phyloP scores from a whole-genome alignment of 2,888 invertebrate species.

The Acanthoscelides obtectus region DNA sequence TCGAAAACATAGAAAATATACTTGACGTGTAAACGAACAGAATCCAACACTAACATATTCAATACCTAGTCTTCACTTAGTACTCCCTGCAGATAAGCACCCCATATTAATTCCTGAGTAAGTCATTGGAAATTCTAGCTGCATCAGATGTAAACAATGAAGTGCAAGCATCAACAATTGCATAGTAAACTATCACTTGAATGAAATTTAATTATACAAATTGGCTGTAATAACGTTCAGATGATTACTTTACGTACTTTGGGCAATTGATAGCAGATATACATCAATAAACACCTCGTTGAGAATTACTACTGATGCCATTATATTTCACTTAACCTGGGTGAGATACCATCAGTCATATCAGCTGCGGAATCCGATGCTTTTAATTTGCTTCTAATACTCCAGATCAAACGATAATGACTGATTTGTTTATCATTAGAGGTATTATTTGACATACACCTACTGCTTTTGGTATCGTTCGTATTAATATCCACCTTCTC shows the following conservation, averaged over 20 bases:
- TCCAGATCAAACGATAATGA: background rate
- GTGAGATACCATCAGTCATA: background rate
- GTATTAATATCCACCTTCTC: no score
- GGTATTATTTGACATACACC: background rate
- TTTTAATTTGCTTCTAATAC: background rate
- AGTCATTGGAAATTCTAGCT: no score
- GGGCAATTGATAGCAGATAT: constrained; percentile 21
- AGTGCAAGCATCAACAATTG: background rate
- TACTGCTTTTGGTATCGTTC: background rate
- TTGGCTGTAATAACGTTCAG: constrained; percentile 22
- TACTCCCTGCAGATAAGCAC: no score
- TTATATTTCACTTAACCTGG: background rate
- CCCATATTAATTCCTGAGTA: no score
- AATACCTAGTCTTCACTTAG: no score
- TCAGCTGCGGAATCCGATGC: background rate
- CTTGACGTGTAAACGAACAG: no score
- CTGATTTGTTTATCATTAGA: background rate
- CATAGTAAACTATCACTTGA: background rate
- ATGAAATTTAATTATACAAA: constrained; percentile 13
- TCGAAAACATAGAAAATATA: no score
- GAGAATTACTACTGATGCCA: background rate
- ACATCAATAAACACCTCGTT: background rate
- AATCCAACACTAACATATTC: no score
- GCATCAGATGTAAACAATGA: background rate
- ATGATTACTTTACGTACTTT: constrained; percentile 17